phyloP scores from a whole-genome alignment of 2,888 invertebrate genomes.

The Acleris emargana region DNA sequence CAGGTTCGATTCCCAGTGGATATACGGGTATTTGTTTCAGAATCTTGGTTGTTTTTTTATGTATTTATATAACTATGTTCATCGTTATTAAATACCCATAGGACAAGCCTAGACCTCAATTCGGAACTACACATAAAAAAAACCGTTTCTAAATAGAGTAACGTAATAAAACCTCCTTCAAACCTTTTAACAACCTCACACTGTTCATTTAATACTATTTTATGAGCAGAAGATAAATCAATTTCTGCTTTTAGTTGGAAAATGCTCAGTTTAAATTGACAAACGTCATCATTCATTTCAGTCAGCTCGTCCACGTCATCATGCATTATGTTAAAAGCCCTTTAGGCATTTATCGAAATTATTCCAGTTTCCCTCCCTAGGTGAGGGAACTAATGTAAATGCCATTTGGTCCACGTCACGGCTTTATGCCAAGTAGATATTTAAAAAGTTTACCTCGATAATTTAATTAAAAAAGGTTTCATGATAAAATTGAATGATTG shows the following conservation, averaged over 20 bases:
- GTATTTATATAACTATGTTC: too few relatives aligned
- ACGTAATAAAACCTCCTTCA: too few relatives aligned
- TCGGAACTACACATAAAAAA: too few relatives aligned
- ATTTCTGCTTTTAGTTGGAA: conserved; percentile 1
- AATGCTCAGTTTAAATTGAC: conserved; percentile 10
- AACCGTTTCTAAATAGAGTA: too few relatives aligned
- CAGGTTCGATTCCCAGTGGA: too few relatives aligned
- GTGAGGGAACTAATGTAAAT: conserved; percentile 10
- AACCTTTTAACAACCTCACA: not conserved
- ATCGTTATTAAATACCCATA: too few relatives aligned
- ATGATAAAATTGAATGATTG: conserved; percentile 17
- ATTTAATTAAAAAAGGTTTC: conserved; percentile 20
- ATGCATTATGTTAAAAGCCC: conserved; percentile 27
- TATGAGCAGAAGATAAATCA: not conserved
- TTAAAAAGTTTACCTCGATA: conserved; percentile 4
- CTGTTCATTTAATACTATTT: not conserved
- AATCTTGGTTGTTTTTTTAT: too few relatives aligned
- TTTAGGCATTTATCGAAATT: conserved; percentile 19
- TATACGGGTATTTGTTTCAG: too few relatives aligned
- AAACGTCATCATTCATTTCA: conserved; percentile 11
- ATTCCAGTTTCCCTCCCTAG: conserved; percentile 4
- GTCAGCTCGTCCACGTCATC: conserved; percentile 4
- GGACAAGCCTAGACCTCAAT: too few relatives aligned
- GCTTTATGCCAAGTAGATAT: conserved; percentile 4
- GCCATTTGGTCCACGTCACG: conserved; percentile 1